These are phyloP conservation scores for Microcebus murinus DNA, from an alignment of 2,113 vertebrate species.

Conservation along the genomic window DNA sequence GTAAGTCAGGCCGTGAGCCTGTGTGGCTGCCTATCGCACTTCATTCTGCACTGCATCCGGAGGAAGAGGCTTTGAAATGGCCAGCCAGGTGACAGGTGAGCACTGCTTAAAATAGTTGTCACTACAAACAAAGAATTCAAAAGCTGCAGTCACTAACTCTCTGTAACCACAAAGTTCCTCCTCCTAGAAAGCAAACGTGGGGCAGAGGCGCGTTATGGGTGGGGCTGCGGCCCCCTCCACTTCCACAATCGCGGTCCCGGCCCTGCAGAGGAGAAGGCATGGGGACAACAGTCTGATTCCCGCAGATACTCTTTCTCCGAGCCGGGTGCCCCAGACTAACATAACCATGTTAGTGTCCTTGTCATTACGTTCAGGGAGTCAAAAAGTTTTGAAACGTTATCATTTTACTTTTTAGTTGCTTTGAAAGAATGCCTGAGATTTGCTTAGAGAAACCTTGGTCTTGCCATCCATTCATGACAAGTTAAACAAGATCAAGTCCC, in stretches of 20 bases:
- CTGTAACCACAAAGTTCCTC: neutral
- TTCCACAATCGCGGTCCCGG: rapidly evolving
- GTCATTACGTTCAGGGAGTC: rapidly evolving
- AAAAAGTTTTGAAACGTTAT: neutral
- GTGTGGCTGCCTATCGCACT: neutral
- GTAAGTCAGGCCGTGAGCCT: rapidly evolving
- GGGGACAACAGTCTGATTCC: rapidly evolving
- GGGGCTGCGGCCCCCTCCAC: too few relatives aligned
- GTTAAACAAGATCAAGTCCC: neutral
- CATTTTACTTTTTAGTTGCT: neutral
- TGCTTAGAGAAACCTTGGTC: neutral
- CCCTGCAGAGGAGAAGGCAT: rapidly evolving
- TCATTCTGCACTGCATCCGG: neutral
- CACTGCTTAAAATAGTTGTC: neutral
- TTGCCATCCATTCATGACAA: neutral
- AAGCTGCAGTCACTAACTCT: neutral
- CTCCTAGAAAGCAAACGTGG: rapidly evolving
- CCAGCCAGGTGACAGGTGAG: neutral
- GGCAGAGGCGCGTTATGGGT: rapidly evolving
- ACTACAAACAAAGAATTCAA: neutral
- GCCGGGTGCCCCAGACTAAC: rapidly evolving
- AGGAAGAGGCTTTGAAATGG: neutral
- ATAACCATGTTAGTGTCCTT: rapidly evolving
- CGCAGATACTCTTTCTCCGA: neutral
- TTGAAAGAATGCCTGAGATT: neutral